Evolutionary conservation across 2,797 vertebrate genomes (phyloP), one percentile per base, ranked within the genome.

Genomic region (Lemur catta): DNA sequence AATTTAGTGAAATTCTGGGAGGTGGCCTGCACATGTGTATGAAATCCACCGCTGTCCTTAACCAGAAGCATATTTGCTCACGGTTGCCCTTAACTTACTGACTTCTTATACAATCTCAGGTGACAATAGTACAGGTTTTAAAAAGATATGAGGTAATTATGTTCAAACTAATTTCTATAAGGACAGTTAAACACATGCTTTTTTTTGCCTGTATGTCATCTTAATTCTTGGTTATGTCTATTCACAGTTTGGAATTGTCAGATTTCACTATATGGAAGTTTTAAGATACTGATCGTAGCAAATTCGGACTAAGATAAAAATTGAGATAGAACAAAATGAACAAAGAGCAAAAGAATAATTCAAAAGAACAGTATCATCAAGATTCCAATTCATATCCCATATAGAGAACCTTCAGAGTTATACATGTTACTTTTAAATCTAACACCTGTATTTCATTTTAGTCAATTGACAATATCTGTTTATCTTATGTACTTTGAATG

Each of bases 381-480:
- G 8, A 46, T 20, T 65, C 11, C 2, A 43, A 71, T 26, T 84
- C 33, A 20, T 57, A 38, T 78, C 41, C 33, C 30, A 33, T 20
- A 20, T 78, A 55, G 30, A 71, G 4, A 4, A 55, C 2, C 43
- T 89, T 91, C 41, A 95, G 35, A 84, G 6, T 35, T 89, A 55
- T 6, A 96, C 33, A 72, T 28, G 46, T 28, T 74, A 15, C n/a
- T 81, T 74, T 59, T 82, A 90, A 84, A 93, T 94, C 67, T 86
- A 52, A 94, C 71, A 93, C 61, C 72, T 33, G 75, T 84, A 95
- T 41, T 93, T 89, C 15, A 88, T 91, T 97, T 97, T 67, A 97
- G 95, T 84, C 87, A 96, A 91, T 96, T 90, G 67, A 93, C n/a
- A 79, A 59, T 94, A 84, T 96, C 61, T 94, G 43, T 94, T 97